Percentiles rank a stretch among this genome's conserved stretches.
These are phyloP conservation scores for zebrafish (Danio rerio) DNA, from an alignment of 2,113 vertebrate species.

Conservation along the genomic window DNA sequence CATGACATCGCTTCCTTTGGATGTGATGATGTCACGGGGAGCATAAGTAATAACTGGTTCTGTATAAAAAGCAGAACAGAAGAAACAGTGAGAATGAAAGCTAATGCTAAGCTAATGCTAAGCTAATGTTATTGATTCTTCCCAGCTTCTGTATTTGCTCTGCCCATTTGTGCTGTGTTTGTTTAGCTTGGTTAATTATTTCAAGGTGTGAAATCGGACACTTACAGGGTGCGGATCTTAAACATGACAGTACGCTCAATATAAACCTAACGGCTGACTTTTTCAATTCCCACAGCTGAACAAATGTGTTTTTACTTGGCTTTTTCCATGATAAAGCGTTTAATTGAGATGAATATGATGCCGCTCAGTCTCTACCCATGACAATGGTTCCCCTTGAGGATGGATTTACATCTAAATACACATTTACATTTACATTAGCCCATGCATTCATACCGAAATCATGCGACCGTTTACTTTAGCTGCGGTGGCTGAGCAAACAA, in stretches of 20 bases:
- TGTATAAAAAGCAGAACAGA: slow-evolving; percentile 40
- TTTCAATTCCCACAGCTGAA: neutral
- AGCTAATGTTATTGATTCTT: slow-evolving; percentile 12
- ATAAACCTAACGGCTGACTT: slow-evolving; percentile 18
- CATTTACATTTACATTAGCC: slow-evolving; percentile 26
- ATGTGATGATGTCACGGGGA: slow-evolving; percentile 53
- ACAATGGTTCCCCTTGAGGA: slow-evolving; percentile 15
- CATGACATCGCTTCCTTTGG: slow-evolving; percentile 62
- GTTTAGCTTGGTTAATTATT: slow-evolving; percentile 6
- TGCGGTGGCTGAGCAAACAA: slow-evolving; percentile 10
- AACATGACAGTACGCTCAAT: slow-evolving; percentile 1
- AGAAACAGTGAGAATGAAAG: neutral
- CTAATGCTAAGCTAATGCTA: too few relatives aligned
- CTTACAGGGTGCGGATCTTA: neutral
- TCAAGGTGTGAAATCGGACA: slow-evolving; percentile 11
- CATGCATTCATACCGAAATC: neutral
- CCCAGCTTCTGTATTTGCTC: slow-evolving; percentile 1
- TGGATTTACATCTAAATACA: slow-evolving; percentile 20
- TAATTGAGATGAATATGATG: slow-evolving; percentile 19
- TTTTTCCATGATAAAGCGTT: slow-evolving; percentile 27
- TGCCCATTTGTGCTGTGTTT: slow-evolving; percentile 23
- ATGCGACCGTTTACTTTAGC: slow-evolving; percentile 10
- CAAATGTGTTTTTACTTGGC: slow-evolving; percentile 33
- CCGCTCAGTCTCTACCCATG: neutral
- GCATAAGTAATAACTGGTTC: slow-evolving; percentile 61